Percentiles rank a stretch among this genome's conserved stretches.
phyloP scores from a whole-genome alignment of 2,113 vertebrate species.

The Chloropsis cyanopogon region DNA sequence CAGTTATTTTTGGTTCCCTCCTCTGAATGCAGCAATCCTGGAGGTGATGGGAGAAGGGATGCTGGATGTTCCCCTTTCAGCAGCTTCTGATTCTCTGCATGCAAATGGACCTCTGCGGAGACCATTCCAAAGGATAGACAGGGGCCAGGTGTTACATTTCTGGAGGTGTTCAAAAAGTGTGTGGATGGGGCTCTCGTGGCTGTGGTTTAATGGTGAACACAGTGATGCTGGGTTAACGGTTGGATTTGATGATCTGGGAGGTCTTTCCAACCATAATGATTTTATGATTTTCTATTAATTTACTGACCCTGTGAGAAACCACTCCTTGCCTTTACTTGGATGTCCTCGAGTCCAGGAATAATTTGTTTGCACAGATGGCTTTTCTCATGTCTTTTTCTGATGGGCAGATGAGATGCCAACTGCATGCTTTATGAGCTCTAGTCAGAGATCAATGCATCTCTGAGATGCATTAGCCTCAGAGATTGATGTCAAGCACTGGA shows the following conservation, averaged over 20 bases:
- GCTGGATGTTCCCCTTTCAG: not conserved
- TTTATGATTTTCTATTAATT: not conserved
- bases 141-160: not conserved
- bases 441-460: not conserved
- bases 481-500: not conserved
- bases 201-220: not conserved
- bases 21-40: not conserved
- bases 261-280: not conserved
- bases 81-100: not conserved
- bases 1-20: not conserved
- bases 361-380: not conserved
- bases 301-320: not conserved
- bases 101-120: not conserved
- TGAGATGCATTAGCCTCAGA: not conserved
- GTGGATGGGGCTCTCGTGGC: not conserved
- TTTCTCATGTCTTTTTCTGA: not conserved
- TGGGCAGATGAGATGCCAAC: not conserved
- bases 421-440: not conserved
- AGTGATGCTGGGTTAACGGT: not conserved
- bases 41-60: not conserved
- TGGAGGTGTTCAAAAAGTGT: not conserved
- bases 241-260: not conserved
- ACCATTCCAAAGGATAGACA: rapidly evolving
- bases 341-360: not conserved
- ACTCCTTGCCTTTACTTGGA: not conserved